phyloP scores from a whole-genome alignment of 2,797 vertebrate genomes.

The Halcyon leucocephala region DNA sequence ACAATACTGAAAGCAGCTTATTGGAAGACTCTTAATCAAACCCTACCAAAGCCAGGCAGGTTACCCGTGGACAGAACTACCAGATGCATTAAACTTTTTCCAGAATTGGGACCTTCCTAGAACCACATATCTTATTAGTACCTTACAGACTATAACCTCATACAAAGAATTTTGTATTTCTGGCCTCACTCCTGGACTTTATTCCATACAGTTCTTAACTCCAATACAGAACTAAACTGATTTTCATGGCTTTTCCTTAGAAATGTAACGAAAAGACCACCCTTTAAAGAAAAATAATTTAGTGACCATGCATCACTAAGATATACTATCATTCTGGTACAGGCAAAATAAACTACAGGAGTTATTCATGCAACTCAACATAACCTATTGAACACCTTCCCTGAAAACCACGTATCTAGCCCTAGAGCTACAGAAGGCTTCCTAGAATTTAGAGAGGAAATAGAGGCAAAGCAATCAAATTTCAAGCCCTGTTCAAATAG shows the following conservation, averaged over 20 bases:
- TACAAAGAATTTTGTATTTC: background rate
- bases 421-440: background rate
- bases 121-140: background rate
- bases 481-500: background rate
- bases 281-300: background rate
- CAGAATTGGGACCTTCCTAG: background rate
- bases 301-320: background rate
- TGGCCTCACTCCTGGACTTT: background rate
- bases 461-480: background rate
- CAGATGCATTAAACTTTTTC: background rate
- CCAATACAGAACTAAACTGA: background rate
- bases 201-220: background rate
- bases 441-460: background rate
- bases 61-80: background rate
- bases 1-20: background rate
- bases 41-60: background rate
- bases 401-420: background rate
- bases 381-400: background rate
- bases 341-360: background rate
- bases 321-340: background rate
- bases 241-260: background rate
- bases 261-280: background rate
- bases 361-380: background rate
- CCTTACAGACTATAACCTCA: background rate
- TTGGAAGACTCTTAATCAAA: background rate